A percentile compares a stretch with the other conserved stretches of the same genome.
Conservation (phyloP, 2,113 vertebrate genomes). For the Gadus chalcogrammus region DNA sequence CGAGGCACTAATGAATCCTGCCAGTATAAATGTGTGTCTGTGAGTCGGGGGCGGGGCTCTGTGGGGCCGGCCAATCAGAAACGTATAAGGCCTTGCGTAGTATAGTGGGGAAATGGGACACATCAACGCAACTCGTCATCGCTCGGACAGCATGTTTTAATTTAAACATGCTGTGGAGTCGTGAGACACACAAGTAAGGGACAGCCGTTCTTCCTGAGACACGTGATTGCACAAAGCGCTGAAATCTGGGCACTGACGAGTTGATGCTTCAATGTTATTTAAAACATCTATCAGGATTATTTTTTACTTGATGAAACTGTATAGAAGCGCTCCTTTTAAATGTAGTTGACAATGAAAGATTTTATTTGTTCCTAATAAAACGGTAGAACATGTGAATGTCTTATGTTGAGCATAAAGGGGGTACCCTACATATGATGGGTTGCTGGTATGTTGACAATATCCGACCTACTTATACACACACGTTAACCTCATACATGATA, state of each 20-base stretch:
- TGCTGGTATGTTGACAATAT: no score
- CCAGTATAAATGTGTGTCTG: no score
- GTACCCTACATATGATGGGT: no score
- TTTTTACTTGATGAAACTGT: conserved; percentile 24
- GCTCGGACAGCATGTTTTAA: no score
- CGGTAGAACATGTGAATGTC: no score
- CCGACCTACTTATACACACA: no score
- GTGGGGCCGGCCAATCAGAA: background rate
- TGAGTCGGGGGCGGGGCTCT: no score
- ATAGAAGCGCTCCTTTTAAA: conserved; percentile 13
- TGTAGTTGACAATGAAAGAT: conserved; percentile 10
- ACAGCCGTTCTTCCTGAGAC: background rate
- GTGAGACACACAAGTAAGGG: background rate
- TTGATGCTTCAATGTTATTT: conserved; percentile 11
- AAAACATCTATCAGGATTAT: background rate
- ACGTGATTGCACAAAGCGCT: background rate
- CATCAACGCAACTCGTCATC: no score
- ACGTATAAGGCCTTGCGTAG: background rate
- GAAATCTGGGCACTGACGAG: background rate
- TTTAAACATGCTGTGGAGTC: no score
- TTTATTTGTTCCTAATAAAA: conserved; percentile 11
- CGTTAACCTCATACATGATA: no score
- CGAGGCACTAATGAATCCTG: no score
- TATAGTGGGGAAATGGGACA: background rate
- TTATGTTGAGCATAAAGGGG: no score